Evolutionary conservation across 2,797 vertebrate genomes (phyloP), one percentile per base, ranked within the genome.

Genomic region (Manis pentadactyla): DNA sequence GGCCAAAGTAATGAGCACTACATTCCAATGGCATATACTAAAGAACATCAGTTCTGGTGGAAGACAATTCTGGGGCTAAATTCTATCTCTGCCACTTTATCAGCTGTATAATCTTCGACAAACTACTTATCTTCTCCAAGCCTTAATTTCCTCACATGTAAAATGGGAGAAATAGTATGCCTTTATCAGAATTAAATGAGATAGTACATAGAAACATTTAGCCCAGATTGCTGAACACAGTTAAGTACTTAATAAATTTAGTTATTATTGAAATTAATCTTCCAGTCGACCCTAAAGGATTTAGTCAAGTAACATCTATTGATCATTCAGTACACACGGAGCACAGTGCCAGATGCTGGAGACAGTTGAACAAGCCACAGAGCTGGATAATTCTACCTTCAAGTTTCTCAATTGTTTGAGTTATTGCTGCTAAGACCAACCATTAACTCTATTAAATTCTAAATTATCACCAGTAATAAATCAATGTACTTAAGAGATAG

Each of bases 401-500:
- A 39, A 61, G 55, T 83, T 82, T 89, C 83, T 89, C 61, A 75
- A 42, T 78, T 93, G 31, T 79, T 95, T 97, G 51, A 91, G 49
- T 89, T 86, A 77, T 19, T 74, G 27, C 66, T 78, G 12, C 68
- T 86, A 51, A 92, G n/a, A 81, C 34, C 4, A 89, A 55, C 17
- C 55, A 86, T 93, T 79, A 84, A 75, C 86, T 87, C 66, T 59
- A 71, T 57, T 61, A 87, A 93, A 95, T 89, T 86, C 55, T 57
- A 75, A 86, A 95, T 95, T 86, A 39, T 94, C 87, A 66, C 29
- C 23, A 9, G 51, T 37, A 84, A 95, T 91, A 75, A 95, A 88
- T 83, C 71, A 92, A 81, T 61, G 17, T 66, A 55, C 19, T 51
- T 89, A 82, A 93, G 97, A 87, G 34, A 14, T 88, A 87, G 18